Percentiles rank a stretch among this genome's conserved stretches.
Evolutionary conservation across 2,888 invertebrate genomes (phyloP).

Genomic region (Sminthurides aquaticus): DNA sequence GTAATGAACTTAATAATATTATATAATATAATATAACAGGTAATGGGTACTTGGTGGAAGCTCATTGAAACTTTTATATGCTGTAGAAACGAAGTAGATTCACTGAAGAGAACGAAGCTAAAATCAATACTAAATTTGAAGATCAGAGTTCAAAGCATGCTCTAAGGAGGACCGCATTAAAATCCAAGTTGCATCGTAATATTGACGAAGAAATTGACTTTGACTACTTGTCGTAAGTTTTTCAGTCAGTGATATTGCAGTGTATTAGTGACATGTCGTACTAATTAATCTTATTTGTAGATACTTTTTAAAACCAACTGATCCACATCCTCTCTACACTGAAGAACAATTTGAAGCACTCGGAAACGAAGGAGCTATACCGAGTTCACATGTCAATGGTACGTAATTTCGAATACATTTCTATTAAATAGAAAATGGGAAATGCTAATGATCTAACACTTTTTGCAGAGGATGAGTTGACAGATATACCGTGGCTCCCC

Average conservation of each 20-base stretch:
- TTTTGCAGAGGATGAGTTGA: constrained; percentile 16
- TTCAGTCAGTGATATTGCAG: background rate
- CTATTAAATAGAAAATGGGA: background rate
- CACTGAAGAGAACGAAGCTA: constrained; percentile 31
- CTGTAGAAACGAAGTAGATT: constrained; percentile 27
- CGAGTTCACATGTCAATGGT: constrained; percentile 27
- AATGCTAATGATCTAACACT: background rate
- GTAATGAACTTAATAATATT: constrained; percentile 5
- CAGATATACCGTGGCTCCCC: constrained; percentile 12
- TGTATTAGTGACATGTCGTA: background rate
- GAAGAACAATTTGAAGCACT: constrained; percentile 13
- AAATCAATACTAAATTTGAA: constrained; percentile 31
- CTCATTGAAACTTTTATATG: too few relatives aligned
- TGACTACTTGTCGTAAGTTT: constrained; percentile 30
- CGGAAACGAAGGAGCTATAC: constrained; percentile 9
- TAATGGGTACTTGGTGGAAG: too few relatives aligned
- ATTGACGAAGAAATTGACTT: constrained; percentile 35
- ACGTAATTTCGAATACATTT: constrained; percentile 12
- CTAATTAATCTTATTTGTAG: constrained; percentile 7
- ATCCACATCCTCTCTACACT: constrained; percentile 24
- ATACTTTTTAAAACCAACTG: constrained; percentile 27
- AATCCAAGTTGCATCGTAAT: constrained; percentile 33
- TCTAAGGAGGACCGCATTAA: constrained; percentile 26
- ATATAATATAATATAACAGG: too few relatives aligned
- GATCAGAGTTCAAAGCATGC: constrained; percentile 36